Evolutionary conservation across 2,113 vertebrate species (phyloP), one percentile per base, ranked within the genome.

Genomic region (Prionailurus viverrinus): DNA sequence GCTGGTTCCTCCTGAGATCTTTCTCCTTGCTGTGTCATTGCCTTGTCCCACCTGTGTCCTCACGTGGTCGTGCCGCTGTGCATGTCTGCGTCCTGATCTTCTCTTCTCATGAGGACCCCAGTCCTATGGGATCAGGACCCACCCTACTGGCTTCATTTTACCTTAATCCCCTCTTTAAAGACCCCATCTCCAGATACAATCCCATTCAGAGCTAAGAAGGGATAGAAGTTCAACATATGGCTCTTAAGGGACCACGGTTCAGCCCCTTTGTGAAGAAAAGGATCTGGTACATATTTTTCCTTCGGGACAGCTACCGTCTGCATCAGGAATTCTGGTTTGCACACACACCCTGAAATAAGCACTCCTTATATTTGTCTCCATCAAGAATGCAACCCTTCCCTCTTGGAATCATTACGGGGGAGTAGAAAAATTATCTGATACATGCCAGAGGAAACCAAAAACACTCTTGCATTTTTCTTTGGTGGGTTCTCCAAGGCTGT

Each of bases 1-100:
- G 53, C 39, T 31, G 66, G 15, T 53, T 6, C 12, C n/a, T 25
- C 63, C 48, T 0, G n/a, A 18, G 63, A 0, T 7, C 61, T 65
- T 33, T 74, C 31, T 58, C 19, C 48, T 87, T 15, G 27, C 5
- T 0, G 0, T 45, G 45, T n/a, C 19, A 61, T 21, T 1, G 14
- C 73, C 0, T 0, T 68, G 13, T 27, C 16, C 18, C 55, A 19
- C 19, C 71, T 0, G 5, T 15, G 21, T 14, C n/a, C 61, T 87
- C n/a, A 6, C 2, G 0, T 1, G 27, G 29, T 41, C 1, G 0
- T 45, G 21, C 21, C 7, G 33, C 7, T 14, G 36, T 7, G 14
- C 0, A 12, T n/a, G 15, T 79, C 58, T 93, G 27, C 13, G 19
- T 66, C 63, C 48, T 7, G 0, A 29, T 10, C 33, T 53, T 45